Evolutionary conservation across 2,888 invertebrate species (phyloP).

Genomic region (Eupithecia dodoneata): DNA sequence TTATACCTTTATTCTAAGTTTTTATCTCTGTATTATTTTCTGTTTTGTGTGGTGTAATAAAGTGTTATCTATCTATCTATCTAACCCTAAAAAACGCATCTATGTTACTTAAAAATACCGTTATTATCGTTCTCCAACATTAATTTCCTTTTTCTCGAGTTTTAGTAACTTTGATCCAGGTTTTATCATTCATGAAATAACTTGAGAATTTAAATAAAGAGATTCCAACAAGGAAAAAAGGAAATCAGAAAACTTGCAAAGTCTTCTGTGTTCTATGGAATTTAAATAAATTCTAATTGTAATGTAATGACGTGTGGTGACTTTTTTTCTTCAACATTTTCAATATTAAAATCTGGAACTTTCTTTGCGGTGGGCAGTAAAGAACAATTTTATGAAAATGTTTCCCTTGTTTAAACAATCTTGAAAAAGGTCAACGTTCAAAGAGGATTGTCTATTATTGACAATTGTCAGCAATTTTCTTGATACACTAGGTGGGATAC

Average conservation of each 20-base stretch:
- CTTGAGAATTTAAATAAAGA: conserved; percentile 22
- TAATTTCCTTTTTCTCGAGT: background rate
- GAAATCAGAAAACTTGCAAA: conserved; percentile 33
- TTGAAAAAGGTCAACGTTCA: background rate
- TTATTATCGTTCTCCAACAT: background rate
- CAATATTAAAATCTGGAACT: conserved; percentile 38
- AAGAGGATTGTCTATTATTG: background rate
- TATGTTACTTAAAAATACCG: background rate
- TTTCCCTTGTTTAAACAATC: background rate
- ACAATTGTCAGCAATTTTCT: background rate
- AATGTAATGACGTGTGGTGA: conserved; percentile 43
- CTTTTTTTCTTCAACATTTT: conserved; percentile 33
- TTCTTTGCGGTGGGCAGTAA: conserved; percentile 19
- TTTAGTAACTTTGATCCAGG: conserved; percentile 9
- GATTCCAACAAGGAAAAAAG: conserved; percentile 22
- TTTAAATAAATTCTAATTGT: conserved; percentile 42
- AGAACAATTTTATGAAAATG: conserved; percentile 7
- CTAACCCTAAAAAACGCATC: background rate
- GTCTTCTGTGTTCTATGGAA: conserved; percentile 37
- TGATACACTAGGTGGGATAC: too few species aligned
- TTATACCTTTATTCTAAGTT: too few species aligned
- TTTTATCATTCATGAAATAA: conserved; percentile 29
- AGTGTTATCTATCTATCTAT: too few species aligned
- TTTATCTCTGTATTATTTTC: too few species aligned
- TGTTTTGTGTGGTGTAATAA: too few species aligned